A percentile compares a stretch with the other conserved stretches of the same genome.
Conservation (phyloP, 2,888 invertebrate species). For the Allygus modestus region DNA sequence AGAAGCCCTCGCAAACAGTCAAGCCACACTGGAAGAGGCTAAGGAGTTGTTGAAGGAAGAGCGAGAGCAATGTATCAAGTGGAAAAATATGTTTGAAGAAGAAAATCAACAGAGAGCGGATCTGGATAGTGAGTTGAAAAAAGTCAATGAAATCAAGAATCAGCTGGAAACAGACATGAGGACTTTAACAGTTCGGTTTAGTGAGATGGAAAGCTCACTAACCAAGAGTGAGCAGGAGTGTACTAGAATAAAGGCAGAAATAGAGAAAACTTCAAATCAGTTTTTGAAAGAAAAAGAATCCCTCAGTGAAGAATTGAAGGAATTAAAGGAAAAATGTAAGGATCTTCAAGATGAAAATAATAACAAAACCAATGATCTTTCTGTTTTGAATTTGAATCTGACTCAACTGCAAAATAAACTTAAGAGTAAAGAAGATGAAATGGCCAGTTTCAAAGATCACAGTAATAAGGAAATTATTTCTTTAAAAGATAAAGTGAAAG, state of each 20-base stretch:
- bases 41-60: conserved; percentile 60
- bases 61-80: conserved; percentile 68
- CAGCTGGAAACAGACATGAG: conserved; percentile 21
- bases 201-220: not conserved
- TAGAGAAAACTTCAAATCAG: conserved; percentile 11
- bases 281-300: conserved; percentile 66
- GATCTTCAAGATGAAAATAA: conserved; percentile 50
- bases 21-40: conserved; percentile 72
- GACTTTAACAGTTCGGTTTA: conserved; percentile 16
- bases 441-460: conserved; percentile 25
- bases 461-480: conserved; percentile 23
- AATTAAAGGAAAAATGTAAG: conserved; percentile 30
- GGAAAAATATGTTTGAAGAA: conserved; percentile 70
- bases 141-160: conserved; percentile 36
- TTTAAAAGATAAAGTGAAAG: conserved; percentile 16
- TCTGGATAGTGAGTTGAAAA: conserved; percentile 66
- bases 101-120: conserved; percentile 71
- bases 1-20: conserved; percentile 79
- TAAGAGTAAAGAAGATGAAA: conserved; percentile 55
- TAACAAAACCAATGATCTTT: conserved; percentile 37
- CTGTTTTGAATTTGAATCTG: conserved; percentile 40
- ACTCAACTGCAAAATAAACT: conserved; percentile 71
- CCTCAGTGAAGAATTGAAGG: conserved; percentile 22
- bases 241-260: not conserved
- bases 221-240: conserved; percentile 4